These are phyloP conservation scores for Amorpha juglandis DNA, from an alignment of 2,888 invertebrate species.

Conservation along the genomic window DNA sequence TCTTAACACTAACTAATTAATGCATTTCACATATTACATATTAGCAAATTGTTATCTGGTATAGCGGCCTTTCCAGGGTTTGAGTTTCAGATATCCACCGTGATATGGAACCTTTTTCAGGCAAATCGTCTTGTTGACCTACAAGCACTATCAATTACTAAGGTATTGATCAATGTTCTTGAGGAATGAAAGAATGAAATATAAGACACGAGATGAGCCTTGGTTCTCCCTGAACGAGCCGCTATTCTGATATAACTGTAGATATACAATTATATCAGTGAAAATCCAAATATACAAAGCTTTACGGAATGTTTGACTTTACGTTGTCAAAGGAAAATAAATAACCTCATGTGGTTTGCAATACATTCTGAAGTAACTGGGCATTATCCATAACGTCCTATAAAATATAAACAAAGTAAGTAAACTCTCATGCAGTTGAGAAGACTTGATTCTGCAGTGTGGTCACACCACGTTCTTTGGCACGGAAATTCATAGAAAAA, in stretches of 20 bases:
- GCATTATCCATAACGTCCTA: conserved; percentile 16
- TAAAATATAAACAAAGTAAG: conserved; percentile 11
- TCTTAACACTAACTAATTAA: conserved; percentile 23
- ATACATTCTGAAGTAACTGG: conserved; percentile 12
- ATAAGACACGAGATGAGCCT: neutral
- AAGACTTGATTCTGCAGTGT: conserved; percentile 31
- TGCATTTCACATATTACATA: conserved; percentile 29
- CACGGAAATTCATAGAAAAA: conserved; percentile 58
- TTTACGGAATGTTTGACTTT: conserved; percentile 26
- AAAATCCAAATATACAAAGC: conserved; percentile 21
- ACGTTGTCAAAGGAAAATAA: conserved; percentile 23
- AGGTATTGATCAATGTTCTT: neutral
- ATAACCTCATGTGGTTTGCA: neutral
- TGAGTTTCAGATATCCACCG: no score
- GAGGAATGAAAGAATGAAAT: no score
- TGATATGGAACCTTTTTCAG: no score
- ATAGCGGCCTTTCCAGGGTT: neutral
- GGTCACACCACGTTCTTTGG: conserved; percentile 61
- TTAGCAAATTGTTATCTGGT: conserved; percentile 23
- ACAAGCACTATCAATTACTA: neutral
- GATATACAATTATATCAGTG: conserved; percentile 6
- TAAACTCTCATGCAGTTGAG: neutral
- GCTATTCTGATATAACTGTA: conserved; percentile 4
- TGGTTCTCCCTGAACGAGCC: neutral
- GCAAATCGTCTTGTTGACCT: no score